Evolutionary conservation across 2,888 invertebrate genomes (phyloP).

Genomic region (Cosmorhoe ocellata): DNA sequence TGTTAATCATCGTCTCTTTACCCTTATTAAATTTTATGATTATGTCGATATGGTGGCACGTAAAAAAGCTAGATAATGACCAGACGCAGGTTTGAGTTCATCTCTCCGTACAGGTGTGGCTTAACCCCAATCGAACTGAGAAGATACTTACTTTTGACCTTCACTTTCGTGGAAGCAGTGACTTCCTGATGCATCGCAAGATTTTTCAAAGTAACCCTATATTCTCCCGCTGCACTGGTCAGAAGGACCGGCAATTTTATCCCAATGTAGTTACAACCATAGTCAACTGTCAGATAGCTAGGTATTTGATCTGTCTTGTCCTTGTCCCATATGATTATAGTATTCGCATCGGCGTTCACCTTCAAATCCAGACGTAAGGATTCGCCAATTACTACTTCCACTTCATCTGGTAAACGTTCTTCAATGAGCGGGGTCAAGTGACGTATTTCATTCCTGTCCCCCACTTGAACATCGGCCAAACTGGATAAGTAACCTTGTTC

Average conservation of each 20-base stretch:
- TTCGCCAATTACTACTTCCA: conserved; percentile 37
- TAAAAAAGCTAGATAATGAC: too few species aligned
- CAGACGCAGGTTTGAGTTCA: too few species aligned
- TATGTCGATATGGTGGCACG: too few species aligned
- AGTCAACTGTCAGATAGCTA: conserved; percentile 29
- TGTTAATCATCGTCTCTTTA: too few species aligned
- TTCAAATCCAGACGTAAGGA: conserved; percentile 39
- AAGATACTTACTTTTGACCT: conserved; percentile 37
- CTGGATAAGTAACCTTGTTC: conserved; percentile 38
- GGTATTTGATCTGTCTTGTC: too few species aligned
- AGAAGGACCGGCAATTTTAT: conserved; percentile 29
- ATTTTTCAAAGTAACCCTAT: conserved; percentile 33
- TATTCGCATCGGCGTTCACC: conserved; percentile 31
- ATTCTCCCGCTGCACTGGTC: conserved; percentile 33
- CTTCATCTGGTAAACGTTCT: conserved; percentile 36
- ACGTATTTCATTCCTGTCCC: conserved; percentile 10
- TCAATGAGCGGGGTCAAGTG: conserved; percentile 31
- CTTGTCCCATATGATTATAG: conserved; percentile 34
- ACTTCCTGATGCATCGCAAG: conserved; percentile 24
- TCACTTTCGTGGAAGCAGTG: conserved; percentile 26
- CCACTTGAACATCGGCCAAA: conserved; percentile 38
- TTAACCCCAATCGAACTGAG: too few species aligned
- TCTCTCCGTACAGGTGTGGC: too few species aligned
- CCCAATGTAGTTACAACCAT: conserved; percentile 37
- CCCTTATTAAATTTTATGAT: too few species aligned